Evolutionary conservation across 2,797 vertebrate genomes (phyloP), one percentile per base, ranked within the genome.

Genomic region (Hippoglossus hippoglossus): DNA sequence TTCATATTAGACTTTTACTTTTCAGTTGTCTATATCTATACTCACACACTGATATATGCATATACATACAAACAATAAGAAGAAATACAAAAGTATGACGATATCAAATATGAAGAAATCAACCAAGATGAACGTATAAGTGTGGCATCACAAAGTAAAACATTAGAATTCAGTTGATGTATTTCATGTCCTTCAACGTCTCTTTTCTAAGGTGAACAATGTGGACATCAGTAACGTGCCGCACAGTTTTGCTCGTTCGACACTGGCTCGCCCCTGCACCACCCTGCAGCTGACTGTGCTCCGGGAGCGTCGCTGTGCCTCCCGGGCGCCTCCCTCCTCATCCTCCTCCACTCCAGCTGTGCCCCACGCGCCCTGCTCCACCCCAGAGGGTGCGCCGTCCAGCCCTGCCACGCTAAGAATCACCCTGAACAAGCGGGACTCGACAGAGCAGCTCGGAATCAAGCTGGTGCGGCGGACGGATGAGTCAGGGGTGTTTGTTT

Each of bases 171-270:
- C 41, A 13, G 12, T 16, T 44, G 41, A 44, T 10, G 9, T 34
- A 24, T 22, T 34, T 16, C 2, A 7, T 26, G 15, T 22, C 24
- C 11, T 31, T 9, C 31, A 15, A 25, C 58, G 0, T 73, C 34
- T 68, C 25, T 61, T n/a, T 36, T 68, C 34, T 46, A 50, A 99
- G 98, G 97, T 99, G 66, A 99, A 99, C 86, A 97, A 93, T 64
- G 95, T 96, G 71, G 97, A 99, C 88, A 99, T 99, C 80, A 99
- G 98, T 88, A 99, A 99, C 1, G 96, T 97, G 71, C 96, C 97
- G 1, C 98, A 99, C 92, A 97, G 96, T 88, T 95, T 96, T 0
- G 98, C 97, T 21, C 94, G 97, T 28, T 95, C 96, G 0, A 96
- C 96, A 3, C 94, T 99, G 34, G 96, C 96, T 0, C 97, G 97